phyloP scores from a whole-genome alignment of 2,888 invertebrate species.

The Odontothrips loti region DNA sequence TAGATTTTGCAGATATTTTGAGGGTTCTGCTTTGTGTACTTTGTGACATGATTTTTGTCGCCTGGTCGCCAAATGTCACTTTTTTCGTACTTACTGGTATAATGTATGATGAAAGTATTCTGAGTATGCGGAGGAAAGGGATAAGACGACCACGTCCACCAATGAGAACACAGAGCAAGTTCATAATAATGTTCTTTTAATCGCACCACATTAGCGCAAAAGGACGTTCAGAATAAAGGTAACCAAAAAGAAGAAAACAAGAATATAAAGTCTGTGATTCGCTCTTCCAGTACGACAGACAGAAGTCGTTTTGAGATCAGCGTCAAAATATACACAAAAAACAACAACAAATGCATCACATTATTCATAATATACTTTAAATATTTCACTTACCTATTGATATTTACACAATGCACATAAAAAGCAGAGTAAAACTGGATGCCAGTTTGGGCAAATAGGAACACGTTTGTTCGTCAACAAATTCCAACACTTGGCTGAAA shows the following conservation, averaged over 20 bases:
- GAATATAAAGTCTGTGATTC: neutral
- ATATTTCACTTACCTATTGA: neutral
- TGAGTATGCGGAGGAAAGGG: too few relatives aligned
- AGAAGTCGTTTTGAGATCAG: neutral
- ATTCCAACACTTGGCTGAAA: too few relatives aligned
- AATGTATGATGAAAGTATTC: too few relatives aligned
- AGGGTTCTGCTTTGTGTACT: too few relatives aligned
- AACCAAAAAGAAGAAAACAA: conserved; percentile 14
- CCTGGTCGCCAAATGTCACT: too few relatives aligned
- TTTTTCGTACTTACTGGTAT: too few relatives aligned
- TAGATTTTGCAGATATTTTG: too few relatives aligned
- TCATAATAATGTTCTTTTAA: conserved; percentile 7
- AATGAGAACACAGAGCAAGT: neutral
- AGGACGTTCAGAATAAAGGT: conserved; percentile 7
- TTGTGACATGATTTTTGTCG: too few relatives aligned
- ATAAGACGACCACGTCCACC: neutral
- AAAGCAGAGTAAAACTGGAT: neutral
- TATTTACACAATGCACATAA: neutral
- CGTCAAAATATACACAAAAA: neutral
- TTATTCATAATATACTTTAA: neutral
- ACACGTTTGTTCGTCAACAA: too few relatives aligned
- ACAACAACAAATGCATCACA: conserved; percentile 6
- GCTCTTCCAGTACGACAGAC: neutral
- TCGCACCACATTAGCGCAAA: neutral
- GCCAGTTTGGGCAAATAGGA: neutral